A percentile compares a stretch with the other conserved stretches of the same genome.
phyloP scores from a whole-genome alignment of 2,888 invertebrate genomes.

The Euzophera pinguis region DNA sequence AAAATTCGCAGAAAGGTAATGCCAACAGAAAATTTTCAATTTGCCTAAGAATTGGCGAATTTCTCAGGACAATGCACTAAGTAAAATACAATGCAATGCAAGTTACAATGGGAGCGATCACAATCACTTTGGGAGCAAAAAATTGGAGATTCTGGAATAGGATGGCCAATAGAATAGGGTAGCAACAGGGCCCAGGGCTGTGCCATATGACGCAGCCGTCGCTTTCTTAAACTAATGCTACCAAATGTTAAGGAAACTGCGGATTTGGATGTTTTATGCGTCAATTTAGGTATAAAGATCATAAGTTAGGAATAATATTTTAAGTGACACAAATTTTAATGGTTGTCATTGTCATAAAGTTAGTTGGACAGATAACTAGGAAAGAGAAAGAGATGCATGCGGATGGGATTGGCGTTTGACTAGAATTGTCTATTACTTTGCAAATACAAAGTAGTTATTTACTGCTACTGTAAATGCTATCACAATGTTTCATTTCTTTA shows the following conservation, averaged over 20 bases:
- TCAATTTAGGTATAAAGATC: constrained; percentile 21
- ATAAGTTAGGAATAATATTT: constrained; percentile 7
- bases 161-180: constrained; percentile 70
- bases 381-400: too few species aligned
- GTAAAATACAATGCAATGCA: constrained; percentile 52
- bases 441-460: too few species aligned
- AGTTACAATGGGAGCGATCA: constrained; percentile 60
- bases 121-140: constrained; percentile 62
- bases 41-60: constrained; percentile 59
- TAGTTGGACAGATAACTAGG: too few species aligned
- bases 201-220: constrained; percentile 66
- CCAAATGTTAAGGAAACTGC: constrained; percentile 37
- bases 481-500: background rate
- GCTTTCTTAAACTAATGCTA: constrained; percentile 36
- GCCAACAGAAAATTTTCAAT: constrained; percentile 60
- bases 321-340: too few species aligned
- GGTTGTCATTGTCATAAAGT: too few species aligned
- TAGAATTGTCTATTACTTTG: too few species aligned
- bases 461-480: constrained; percentile 14
- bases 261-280: constrained; percentile 29
- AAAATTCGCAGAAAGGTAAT: constrained; percentile 42
- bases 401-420: too few species aligned
- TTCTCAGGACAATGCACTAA: constrained; percentile 57
- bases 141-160: constrained; percentile 45
- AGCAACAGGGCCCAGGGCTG: constrained; percentile 34